Percentiles rank a stretch among this genome's conserved stretches.
Evolutionary conservation across 2,888 invertebrate species (phyloP).

Genomic region (Apodemia hepburni): DNA sequence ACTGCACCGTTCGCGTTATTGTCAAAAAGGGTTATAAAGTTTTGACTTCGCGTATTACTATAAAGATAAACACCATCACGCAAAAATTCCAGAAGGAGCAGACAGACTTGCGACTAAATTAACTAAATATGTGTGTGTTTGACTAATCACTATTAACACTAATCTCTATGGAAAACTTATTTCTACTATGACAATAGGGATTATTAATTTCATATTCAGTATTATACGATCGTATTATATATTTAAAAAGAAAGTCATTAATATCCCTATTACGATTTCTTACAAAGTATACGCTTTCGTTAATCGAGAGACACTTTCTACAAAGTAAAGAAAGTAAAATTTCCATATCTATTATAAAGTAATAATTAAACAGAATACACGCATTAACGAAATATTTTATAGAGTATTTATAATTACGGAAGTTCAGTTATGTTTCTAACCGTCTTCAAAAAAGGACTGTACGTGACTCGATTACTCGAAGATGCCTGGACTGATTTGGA

Average conservation of each 20-base stretch:
- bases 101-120: no score
- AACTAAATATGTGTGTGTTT: no score
- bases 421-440: background rate
- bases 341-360: conserved; percentile 14
- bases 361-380: conserved; percentile 13
- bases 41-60: no score
- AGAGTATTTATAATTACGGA: background rate
- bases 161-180: background rate
- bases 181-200: background rate
- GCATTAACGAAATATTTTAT: background rate
- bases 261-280: conserved; percentile 9
- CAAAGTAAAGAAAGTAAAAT: conserved; percentile 5
- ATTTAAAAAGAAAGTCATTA: conserved; percentile 6
- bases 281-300: conserved; percentile 10
- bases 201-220: background rate
- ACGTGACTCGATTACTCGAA: no score
- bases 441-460: no score
- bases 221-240: background rate
- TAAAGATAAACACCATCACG: no score
- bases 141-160: no score
- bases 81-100: no score
- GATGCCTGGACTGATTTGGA: no score
- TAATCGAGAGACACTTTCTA: conserved; percentile 14
- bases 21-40: no score
- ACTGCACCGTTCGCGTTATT: no score